A percentile compares a stretch with the other conserved stretches of the same genome.
Evolutionary conservation across 2,113 vertebrate genomes (phyloP).

Genomic region (Actenoides hombroni): DNA sequence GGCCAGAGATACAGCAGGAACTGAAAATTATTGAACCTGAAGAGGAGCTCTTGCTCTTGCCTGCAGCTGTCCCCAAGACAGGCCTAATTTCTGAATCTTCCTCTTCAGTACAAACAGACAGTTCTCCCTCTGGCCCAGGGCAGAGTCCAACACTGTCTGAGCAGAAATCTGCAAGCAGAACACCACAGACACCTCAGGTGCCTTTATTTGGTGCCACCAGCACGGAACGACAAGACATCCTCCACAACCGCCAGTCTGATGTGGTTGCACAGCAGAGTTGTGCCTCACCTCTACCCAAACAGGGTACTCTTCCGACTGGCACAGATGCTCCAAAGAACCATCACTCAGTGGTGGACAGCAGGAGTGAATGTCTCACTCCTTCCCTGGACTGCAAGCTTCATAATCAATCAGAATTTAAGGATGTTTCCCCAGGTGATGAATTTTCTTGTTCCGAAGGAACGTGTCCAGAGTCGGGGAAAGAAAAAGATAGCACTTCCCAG

Average conservation of each 20-base stretch:
- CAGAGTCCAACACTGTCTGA: not conserved
- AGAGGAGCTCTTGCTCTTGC: slow-evolving; percentile 70
- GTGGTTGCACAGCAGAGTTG: not conserved
- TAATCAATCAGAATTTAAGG: not conserved
- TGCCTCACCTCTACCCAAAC: not conserved
- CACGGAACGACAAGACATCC: not conserved
- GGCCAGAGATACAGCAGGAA: slow-evolving; percentile 84
- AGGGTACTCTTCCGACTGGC: not conserved
- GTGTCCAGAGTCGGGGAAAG: not conserved
- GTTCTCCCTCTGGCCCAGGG: not conserved
- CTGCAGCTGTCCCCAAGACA: not conserved
- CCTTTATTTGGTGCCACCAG: not conserved
- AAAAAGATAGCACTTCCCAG: not conserved
- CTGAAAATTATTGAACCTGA: slow-evolving; percentile 88
- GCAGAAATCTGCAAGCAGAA: not conserved
- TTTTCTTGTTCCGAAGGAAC: not conserved
- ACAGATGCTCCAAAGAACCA: not conserved
- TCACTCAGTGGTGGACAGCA: not conserved
- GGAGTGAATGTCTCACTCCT: slow-evolving; percentile 9
- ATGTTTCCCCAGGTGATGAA: not conserved
- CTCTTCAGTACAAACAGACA: not conserved
- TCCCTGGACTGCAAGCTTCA: slow-evolving; percentile 36
- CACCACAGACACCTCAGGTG: slow-evolving; percentile 9
- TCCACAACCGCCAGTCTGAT: not conserved
- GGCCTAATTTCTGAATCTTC: not conserved